Evolutionary conservation across 2,797 vertebrate species (phyloP), one percentile per base, ranked within the genome.

Genomic region (Sebastes kiyomatsui): DNA sequence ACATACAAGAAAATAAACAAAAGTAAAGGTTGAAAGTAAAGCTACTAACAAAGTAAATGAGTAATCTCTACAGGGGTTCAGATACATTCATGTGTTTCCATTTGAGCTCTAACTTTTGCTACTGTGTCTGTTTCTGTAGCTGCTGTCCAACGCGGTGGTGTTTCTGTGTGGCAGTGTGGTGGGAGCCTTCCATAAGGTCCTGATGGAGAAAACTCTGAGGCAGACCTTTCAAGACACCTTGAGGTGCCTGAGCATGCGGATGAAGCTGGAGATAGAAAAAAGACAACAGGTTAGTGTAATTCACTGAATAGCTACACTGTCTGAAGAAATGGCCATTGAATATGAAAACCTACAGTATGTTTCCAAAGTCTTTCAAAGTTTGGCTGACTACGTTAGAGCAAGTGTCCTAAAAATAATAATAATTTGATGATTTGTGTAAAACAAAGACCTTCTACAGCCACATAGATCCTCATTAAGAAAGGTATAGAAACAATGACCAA

Each of bases 221-320:
- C 97, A 99, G 92, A 96, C 98, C 54, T 99, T 98, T 84, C 96
- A 95, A 81, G 97, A 99, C 87, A 98, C 97, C 0, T 91, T 98
- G 9, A 97, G 97, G 83, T 98, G 97, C 88, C 96, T 99, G 76
- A 94, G 97, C 87, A 97, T 97, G 93, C 96, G 97, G 66, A 97
- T 98, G 94, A 99, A 99, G 90, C 87, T 99, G 88, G 98, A 98
- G 92, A 95, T 98, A 7, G 97, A 99, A 84, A 99, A 99, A 89
- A 96, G 98, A 81, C 98, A 99, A 76, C 99, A 99, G 96, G 99
- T 99, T 75, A 86, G 95, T 61, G 6, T 7, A 27, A 52, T 5
- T 18, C 22, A 23, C 18, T 13, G 67, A 56, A 72, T 30, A 58
- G 18, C 4, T 64, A 2, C 16, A 8, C 18, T 61, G 3, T 52